phyloP scores from a whole-genome alignment of 2,797 vertebrate species.

The Propithecus perrieri region DNA sequence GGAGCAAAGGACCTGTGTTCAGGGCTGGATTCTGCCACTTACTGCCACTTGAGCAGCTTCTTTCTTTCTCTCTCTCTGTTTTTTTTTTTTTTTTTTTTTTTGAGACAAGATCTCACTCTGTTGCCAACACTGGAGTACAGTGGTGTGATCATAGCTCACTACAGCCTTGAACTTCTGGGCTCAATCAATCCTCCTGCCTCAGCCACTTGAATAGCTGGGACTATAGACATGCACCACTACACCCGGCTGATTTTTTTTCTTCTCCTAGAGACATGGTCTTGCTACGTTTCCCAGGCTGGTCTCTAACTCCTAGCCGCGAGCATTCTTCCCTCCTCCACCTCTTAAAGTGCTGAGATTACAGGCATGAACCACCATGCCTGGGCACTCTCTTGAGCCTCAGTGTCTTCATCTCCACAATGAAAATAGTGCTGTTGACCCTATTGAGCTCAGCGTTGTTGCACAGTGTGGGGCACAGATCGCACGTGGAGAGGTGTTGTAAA shows the following conservation, averaged over 20 bases:
- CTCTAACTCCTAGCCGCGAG: not conserved
- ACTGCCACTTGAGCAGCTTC: not conserved
- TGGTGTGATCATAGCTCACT: not conserved
- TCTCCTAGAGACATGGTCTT: not conserved
- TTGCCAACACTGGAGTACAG: not conserved
- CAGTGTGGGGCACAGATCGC: not conserved
- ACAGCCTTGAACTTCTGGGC: not conserved
- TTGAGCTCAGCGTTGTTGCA: not conserved
- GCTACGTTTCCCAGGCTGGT: not conserved
- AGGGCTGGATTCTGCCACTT: not conserved
- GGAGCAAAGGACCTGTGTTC: not conserved
- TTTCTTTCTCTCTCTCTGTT: not conserved
- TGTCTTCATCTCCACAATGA: not conserved
- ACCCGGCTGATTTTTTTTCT: not conserved
- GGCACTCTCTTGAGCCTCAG: not conserved
- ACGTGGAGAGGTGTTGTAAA: not conserved
- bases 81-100: too few relatives aligned
- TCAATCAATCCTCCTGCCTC: not conserved
- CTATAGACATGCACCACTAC: not conserved
- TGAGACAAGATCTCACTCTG: not conserved
- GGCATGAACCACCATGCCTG: not conserved
- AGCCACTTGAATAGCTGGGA: not conserved
- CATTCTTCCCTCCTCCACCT: not conserved
- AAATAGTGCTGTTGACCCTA: too few relatives aligned
- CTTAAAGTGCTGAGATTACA: not conserved